phyloP scores from a whole-genome alignment of 2,888 invertebrate genomes.

The Idaea straminata region DNA sequence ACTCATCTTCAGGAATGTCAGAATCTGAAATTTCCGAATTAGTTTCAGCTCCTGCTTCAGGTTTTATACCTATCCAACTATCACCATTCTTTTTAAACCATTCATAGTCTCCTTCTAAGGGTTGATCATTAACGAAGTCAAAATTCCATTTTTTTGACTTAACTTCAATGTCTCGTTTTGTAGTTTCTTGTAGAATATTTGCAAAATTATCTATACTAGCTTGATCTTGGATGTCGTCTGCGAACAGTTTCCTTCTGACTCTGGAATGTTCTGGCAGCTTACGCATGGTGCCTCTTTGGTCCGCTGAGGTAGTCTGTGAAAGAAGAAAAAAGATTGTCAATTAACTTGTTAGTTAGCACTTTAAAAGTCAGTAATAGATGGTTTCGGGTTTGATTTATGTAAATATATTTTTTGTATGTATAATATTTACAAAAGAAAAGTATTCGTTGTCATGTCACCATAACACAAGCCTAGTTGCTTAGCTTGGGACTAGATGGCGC shows the following conservation, averaged over 20 bases:
- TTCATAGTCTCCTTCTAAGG: slow-evolving; percentile 63
- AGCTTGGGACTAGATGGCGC: too few species aligned
- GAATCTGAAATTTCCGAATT: not conserved
- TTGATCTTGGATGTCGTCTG: slow-evolving; percentile 45
- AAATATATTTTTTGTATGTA: too few species aligned
- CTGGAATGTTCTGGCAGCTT: slow-evolving; percentile 35
- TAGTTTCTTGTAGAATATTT: slow-evolving; percentile 50
- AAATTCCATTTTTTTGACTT: slow-evolving; percentile 76
- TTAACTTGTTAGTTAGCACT: not conserved
- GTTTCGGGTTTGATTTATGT: too few species aligned
- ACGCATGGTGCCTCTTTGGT: slow-evolving; percentile 45
- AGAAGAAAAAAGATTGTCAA: slow-evolving; percentile 23
- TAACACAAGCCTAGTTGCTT: too few species aligned
- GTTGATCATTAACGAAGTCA: slow-evolving; percentile 74
- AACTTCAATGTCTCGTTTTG: slow-evolving; percentile 37
- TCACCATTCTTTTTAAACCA: slow-evolving; percentile 57
- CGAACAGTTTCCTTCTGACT: slow-evolving; percentile 65
- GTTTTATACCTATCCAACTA: slow-evolving; percentile 42
- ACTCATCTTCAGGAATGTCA: slow-evolving; percentile 15
- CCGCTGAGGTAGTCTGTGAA: slow-evolving; percentile 50
- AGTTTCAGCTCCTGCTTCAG: slow-evolving; percentile 14
- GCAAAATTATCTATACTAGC: slow-evolving; percentile 48
- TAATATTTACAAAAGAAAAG: too few species aligned
- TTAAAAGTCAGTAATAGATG: too few species aligned
- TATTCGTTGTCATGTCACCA: too few species aligned